Conservation (phyloP, 2,888 invertebrate species). For the Hofmannophila pseudospretella region DNA sequence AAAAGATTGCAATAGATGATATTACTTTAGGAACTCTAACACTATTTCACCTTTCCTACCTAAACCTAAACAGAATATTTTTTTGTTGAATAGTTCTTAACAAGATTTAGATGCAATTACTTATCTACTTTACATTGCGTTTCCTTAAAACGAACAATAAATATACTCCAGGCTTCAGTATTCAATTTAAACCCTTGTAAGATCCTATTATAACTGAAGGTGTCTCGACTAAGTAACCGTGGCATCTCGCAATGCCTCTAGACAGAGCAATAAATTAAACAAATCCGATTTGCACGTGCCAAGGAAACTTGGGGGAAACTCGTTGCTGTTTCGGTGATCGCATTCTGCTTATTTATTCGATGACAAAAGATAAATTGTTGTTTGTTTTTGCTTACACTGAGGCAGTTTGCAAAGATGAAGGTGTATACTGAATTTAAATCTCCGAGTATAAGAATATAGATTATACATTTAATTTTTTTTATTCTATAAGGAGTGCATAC, state of each 20-base stretch:
- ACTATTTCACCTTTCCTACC: no score
- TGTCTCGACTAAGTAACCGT: slow-evolving; percentile 71
- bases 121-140: slow-evolving; percentile 9
- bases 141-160: slow-evolving; percentile 27
- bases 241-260: slow-evolving; percentile 49
- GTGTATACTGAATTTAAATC: no score
- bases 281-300: slow-evolving; percentile 74
- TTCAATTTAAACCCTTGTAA: slow-evolving; percentile 63
- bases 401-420: no score
- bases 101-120: no score
- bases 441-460: no score
- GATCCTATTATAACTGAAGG: slow-evolving; percentile 72
- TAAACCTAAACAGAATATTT: no score
- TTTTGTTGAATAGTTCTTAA: no score
- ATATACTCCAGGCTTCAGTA: slow-evolving; percentile 39
- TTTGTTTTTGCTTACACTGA: slow-evolving; percentile 1
- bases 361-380: slow-evolving; percentile 20
- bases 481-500: no score
- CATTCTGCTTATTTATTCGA: slow-evolving; percentile 51
- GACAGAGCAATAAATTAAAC: slow-evolving; percentile 71
- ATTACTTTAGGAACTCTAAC: no score
- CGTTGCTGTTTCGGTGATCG: slow-evolving; percentile 46
- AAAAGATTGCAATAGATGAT: no score
- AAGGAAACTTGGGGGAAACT: slow-evolving; percentile 14
- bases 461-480: no score